A percentile compares a stretch with the other conserved stretches of the same genome.
Evolutionary conservation across 1,140 invertebrate genomes (phyloP).

Genomic region (Melipona quadrifasciata): DNA sequence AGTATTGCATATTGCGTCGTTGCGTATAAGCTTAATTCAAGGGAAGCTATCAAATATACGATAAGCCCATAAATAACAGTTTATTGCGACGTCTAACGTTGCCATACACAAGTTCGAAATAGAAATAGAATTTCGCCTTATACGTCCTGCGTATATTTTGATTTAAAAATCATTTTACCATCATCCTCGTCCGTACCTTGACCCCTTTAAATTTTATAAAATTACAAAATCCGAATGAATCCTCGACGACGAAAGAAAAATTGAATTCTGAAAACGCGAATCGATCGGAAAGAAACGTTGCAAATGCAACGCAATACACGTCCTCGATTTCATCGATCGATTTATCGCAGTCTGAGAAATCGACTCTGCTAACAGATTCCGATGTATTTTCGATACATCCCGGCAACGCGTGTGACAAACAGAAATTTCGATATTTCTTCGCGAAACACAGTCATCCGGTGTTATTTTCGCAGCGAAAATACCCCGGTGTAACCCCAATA

Average conservation of each 20-base stretch:
- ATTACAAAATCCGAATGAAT: no score
- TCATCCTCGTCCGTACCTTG: no score
- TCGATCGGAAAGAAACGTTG: no score
- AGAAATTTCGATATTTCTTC: background rate
- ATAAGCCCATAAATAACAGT: conserved; percentile 1
- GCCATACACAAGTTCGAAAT: conserved; percentile 6
- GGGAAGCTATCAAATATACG: conserved; percentile 28
- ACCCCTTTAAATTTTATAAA: no score
- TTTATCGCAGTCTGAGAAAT: background rate
- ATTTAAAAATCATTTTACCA: background rate
- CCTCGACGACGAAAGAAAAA: no score
- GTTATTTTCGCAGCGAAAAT: background rate
- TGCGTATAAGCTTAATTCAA: conserved; percentile 27
- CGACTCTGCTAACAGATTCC: background rate
- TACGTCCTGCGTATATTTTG: no score
- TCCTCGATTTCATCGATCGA: background rate
- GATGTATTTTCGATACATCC: background rate
- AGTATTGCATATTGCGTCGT: conserved; percentile 46
- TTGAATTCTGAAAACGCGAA: no score
- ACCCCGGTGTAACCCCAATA: background rate
- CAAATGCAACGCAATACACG: no score
- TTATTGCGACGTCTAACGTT: conserved; percentile 5
- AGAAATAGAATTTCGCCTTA: background rate
- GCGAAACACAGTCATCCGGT: no score
- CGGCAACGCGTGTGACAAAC: background rate